These are phyloP conservation scores for Hozukius guyotensis DNA, from an alignment of 2,797 vertebrate genomes.

Conservation along the genomic window DNA sequence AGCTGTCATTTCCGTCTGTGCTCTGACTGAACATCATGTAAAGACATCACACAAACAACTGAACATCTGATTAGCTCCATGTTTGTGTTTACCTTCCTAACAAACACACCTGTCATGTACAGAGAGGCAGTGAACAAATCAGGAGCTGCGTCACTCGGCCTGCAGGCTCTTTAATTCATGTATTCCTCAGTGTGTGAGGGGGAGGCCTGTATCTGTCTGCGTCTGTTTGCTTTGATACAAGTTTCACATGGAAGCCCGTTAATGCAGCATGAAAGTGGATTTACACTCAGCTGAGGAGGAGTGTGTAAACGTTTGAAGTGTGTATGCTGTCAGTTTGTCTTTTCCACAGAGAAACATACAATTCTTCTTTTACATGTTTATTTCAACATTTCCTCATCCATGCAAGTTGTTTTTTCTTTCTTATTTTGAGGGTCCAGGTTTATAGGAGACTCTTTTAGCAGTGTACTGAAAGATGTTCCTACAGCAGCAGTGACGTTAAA, in stretches of 20 bases:
- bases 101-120: slow-evolving; percentile 14
- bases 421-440: not conserved
- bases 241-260: slow-evolving; percentile 41
- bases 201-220: slow-evolving; percentile 19
- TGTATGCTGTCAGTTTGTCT: not conserved
- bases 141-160: not conserved
- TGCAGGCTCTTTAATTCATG: not conserved
- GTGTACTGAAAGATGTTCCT: not conserved
- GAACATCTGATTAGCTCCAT: not conserved
- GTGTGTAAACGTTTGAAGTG: slow-evolving; percentile 33
- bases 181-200: slow-evolving; percentile 23
- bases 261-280: slow-evolving; percentile 67
- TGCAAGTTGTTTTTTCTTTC: not conserved
- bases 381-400: not conserved
- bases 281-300: slow-evolving; percentile 39
- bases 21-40: not conserved
- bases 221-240: slow-evolving; percentile 59
- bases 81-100: not conserved
- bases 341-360: not conserved
- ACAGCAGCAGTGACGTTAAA: not conserved
- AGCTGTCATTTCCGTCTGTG: not conserved
- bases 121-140: not conserved
- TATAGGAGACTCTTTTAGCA: not conserved
- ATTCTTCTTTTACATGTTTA: not conserved
- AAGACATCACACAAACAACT: not conserved